Evolutionary conservation across 2,888 invertebrate species (phyloP).

Genomic region (Serrognathus titanus): DNA sequence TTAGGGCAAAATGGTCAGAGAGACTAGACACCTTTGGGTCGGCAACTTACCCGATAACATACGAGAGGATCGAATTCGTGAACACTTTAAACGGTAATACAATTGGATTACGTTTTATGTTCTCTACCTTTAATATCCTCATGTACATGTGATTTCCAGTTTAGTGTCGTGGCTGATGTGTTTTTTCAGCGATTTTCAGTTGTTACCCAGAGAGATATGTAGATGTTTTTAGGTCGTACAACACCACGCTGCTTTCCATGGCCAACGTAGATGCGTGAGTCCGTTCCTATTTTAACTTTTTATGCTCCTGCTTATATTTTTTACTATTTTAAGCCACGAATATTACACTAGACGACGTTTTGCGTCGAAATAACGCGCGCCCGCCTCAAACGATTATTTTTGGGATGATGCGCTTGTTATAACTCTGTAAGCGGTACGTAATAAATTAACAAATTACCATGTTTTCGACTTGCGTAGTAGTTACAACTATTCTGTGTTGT

Average conservation of each 20-base stretch:
- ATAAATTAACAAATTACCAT: not conserved
- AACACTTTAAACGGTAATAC: constrained; percentile 94
- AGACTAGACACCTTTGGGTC: constrained; percentile 99
- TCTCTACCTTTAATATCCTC: constrained; percentile 7
- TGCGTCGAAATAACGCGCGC: no score
- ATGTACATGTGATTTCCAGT: constrained; percentile 1
- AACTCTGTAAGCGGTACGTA: not conserved
- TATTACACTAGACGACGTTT: no score
- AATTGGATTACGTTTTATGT: constrained; percentile 10
- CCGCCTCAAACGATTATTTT: no score
- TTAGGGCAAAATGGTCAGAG: constrained; percentile 99
- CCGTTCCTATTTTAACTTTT: constrained; percentile 22
- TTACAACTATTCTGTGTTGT: constrained; percentile 9
- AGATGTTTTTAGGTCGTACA: constrained; percentile 18
- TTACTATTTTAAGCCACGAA: no score
- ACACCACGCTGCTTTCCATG: constrained; percentile 16
- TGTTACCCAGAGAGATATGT: not conserved
- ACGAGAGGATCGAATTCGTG: constrained; percentile 95
- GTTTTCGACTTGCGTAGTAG: constrained; percentile 12
- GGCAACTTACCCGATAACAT: constrained; percentile 99
- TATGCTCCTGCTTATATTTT: not conserved
- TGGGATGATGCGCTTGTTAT: no score
- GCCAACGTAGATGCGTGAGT: constrained; percentile 25
- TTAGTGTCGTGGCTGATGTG: not conserved
- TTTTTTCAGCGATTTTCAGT: not conserved